These are phyloP conservation scores for Abramis brama DNA, from an alignment of 2,113 vertebrate species.

Conservation along the genomic window DNA sequence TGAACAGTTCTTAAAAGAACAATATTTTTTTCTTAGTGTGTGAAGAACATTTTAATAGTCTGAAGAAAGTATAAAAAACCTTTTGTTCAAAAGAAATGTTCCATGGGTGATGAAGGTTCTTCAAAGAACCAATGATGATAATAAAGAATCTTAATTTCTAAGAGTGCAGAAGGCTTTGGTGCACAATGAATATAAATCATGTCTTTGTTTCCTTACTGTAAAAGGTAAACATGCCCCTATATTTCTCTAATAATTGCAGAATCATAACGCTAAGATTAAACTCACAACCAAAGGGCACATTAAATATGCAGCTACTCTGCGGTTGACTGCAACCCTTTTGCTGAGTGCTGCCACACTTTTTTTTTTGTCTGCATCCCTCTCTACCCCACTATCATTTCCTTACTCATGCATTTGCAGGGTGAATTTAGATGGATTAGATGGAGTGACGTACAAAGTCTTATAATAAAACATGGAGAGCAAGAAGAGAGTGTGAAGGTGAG, in stretches of 20 bases:
- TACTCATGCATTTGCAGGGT: neutral
- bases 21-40: no score
- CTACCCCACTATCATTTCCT: neutral
- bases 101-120: no score
- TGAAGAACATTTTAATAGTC: no score
- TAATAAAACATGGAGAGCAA: neutral
- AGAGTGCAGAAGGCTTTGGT: neutral
- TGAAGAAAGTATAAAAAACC: no score
- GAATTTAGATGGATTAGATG: constrained; percentile 39
- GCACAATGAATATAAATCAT: neutral
- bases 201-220: neutral
- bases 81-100: no score
- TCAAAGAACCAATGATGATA: no score
- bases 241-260: constrained; percentile 36
- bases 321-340: constrained; percentile 27
- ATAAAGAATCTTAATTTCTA: no score
- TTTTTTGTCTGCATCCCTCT: neutral
- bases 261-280: constrained; percentile 56
- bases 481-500: neutral
- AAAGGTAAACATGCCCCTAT: neutral
- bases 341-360: constrained; percentile 34
- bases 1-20: no score
- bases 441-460: neutral
- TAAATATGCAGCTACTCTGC: constrained; percentile 61
- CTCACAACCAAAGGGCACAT: constrained; percentile 54